phyloP scores from a whole-genome alignment of 2,888 invertebrate genomes.

The Lordiphosa fenestrarum region DNA sequence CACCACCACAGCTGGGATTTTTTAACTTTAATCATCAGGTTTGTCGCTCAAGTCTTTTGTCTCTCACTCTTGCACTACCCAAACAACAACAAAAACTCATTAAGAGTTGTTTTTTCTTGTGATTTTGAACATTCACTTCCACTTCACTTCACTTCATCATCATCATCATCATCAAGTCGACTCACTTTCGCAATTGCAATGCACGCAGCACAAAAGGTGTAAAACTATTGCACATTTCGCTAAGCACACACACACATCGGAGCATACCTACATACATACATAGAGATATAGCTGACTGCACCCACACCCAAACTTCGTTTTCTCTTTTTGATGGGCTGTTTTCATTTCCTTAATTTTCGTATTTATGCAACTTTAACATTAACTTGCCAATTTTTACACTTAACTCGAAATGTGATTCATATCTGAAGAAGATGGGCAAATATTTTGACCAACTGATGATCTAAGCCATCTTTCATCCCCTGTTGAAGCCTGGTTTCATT shows the following conservation, averaged over 20 bases:
- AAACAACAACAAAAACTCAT: slow-evolving; percentile 33
- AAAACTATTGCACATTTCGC: slow-evolving; percentile 62
- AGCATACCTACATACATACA: slow-evolving; percentile 12
- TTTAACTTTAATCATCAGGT: slow-evolving; percentile 80
- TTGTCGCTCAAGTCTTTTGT: slow-evolving; percentile 80
- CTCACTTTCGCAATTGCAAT: slow-evolving; percentile 71
- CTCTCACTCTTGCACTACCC: slow-evolving; percentile 31
- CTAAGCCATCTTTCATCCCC: slow-evolving; percentile 11
- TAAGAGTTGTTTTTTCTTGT: slow-evolving; percentile 26
- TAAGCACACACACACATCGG: slow-evolving; percentile 39
- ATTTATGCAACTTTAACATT: slow-evolving; percentile 33
- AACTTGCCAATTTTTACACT: slow-evolving; percentile 61
- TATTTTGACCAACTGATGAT: slow-evolving; percentile 3
- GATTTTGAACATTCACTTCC: slow-evolving; percentile 55
- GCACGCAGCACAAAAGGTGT: slow-evolving; percentile 60
- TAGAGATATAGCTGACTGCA: slow-evolving; percentile 50
- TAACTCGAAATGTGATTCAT: slow-evolving; percentile 38
- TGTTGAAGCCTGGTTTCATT: no score
- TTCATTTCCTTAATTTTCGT: slow-evolving; percentile 55
- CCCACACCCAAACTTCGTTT: slow-evolving; percentile 30
- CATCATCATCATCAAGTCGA: slow-evolving; percentile 23
- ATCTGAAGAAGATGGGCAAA: slow-evolving; percentile 18
- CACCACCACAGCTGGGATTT: slow-evolving; percentile 77
- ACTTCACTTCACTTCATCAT: slow-evolving; percentile 28
- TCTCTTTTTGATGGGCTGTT: slow-evolving; percentile 27